These are phyloP conservation scores for Sminthurinus aureus DNA, from an alignment of 2,888 invertebrate genomes.

Conservation along the genomic window DNA sequence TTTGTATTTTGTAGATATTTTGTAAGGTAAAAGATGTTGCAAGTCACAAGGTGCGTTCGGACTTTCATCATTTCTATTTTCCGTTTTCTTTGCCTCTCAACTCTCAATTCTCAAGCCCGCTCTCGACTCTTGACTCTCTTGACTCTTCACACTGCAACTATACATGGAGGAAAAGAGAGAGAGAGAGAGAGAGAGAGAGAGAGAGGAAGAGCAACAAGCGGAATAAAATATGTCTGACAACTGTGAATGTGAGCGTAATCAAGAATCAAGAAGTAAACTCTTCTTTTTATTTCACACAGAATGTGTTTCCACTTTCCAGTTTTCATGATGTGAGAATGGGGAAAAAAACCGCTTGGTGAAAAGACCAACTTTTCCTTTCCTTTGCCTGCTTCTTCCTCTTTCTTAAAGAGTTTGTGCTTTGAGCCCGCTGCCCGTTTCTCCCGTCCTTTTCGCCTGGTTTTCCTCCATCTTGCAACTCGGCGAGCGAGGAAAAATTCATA, in stretches of 20 bases:
- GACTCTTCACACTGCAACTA: no score
- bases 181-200: neutral
- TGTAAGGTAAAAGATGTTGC: no score
- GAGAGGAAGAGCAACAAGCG: conserved; percentile 3
- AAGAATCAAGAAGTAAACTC: conserved; percentile 21
- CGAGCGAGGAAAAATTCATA: no score
- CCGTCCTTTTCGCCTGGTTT: neutral
- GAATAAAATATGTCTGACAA: conserved; percentile 16
- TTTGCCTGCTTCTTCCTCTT: neutral
- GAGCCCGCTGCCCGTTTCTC: no score
- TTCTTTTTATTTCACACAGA: neutral
- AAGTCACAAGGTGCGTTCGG: no score
- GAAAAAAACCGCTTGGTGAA: neutral
- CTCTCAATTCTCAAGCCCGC: no score
- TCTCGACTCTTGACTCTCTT: no score
- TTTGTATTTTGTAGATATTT: no score
- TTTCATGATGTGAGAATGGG: neutral
- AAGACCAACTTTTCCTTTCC: neutral
- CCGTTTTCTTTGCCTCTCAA: no score
- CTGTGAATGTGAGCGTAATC: conserved; percentile 17
- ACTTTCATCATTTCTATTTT: no score
- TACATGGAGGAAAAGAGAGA: neutral
- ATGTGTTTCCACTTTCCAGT: neutral
- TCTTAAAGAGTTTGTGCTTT: neutral
- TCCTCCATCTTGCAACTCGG: neutral